Conservation (phyloP, 2,888 invertebrate genomes). For the Hirtodrosophila alboralis region DNA sequence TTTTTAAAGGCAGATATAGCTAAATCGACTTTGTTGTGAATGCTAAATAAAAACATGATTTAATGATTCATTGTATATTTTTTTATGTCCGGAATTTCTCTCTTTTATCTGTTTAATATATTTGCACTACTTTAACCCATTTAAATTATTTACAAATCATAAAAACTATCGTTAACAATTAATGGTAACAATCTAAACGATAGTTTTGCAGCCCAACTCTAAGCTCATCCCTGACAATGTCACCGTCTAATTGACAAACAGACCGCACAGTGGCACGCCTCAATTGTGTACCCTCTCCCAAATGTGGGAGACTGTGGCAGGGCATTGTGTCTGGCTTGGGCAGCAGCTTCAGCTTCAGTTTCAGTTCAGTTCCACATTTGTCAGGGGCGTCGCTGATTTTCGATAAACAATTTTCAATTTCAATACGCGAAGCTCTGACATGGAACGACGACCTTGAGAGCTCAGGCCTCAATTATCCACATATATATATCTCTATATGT, state of each 20-base stretch:
- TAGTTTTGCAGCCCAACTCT: no score
- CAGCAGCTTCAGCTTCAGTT: conserved; percentile 32
- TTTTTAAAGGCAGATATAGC: no score
- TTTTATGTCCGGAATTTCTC: no score
- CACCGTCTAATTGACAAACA: conserved; percentile 56
- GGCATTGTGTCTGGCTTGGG: conserved; percentile 49
- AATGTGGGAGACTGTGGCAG: conserved; percentile 44
- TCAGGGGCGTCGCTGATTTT: conserved; percentile 33
- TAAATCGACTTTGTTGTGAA: no score
- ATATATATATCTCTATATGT: no score
- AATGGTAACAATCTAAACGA: no score
- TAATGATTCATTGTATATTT: no score
- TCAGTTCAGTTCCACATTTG: conserved; percentile 39
- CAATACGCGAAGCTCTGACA: conserved; percentile 50
- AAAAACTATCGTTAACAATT: no score
- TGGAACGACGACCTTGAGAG: conserved; percentile 70
- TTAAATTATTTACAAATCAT: no score
- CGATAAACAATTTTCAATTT: conserved; percentile 57
- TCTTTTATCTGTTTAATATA: no score
- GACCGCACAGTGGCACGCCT: conserved; percentile 34
- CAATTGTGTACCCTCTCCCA: not conserved
- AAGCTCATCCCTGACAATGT: conserved; percentile 55
- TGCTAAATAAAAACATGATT: no score
- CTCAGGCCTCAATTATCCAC: conserved; percentile 47
- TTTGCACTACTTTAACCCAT: no score